Percentiles rank a stretch among this genome's conserved stretches.
These are phyloP conservation scores for Acronicta leporina DNA, from an alignment of 2,888 invertebrate genomes.

Conservation along the genomic window DNA sequence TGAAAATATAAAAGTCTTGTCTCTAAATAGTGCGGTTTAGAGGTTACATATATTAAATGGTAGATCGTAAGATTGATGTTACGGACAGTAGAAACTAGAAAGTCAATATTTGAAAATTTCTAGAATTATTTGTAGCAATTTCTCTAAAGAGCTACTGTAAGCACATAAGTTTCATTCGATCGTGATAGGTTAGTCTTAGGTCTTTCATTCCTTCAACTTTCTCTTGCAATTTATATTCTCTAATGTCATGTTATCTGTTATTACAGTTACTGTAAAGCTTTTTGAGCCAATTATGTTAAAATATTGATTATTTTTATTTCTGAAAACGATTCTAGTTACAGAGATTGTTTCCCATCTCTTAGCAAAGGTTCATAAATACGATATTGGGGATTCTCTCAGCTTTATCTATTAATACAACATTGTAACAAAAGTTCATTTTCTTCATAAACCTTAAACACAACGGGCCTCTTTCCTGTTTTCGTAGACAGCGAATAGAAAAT, in stretches of 20 bases:
- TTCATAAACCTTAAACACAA: constrained; percentile 35
- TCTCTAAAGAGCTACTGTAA: constrained; percentile 16
- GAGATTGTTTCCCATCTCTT: neutral
- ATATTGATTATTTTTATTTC: neutral
- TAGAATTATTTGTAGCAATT: constrained; percentile 13
- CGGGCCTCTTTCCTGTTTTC: constrained; percentile 47
- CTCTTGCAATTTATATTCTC: constrained; percentile 30
- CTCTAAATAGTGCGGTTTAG: neutral
- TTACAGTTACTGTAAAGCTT: neutral
- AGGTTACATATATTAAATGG: neutral
- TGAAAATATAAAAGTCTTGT: constrained; percentile 2
- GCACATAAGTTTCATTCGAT: constrained; percentile 15
- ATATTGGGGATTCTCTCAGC: constrained; percentile 8
- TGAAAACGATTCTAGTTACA: neutral
- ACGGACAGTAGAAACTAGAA: constrained; percentile 2
- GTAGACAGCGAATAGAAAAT: constrained; percentile 42
- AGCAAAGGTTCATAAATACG: neutral
- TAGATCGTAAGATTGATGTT: neutral
- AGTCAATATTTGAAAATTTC: neutral
- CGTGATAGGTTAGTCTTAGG: constrained; percentile 41
- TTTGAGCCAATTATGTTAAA: neutral
- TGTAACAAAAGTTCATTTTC: constrained; percentile 20
- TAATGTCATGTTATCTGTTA: constrained; percentile 22
- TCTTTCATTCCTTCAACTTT: constrained; percentile 25
- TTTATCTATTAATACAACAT: constrained; percentile 12